Evolutionary conservation across 2,888 invertebrate species (phyloP).

Genomic region (Biston betularia): DNA sequence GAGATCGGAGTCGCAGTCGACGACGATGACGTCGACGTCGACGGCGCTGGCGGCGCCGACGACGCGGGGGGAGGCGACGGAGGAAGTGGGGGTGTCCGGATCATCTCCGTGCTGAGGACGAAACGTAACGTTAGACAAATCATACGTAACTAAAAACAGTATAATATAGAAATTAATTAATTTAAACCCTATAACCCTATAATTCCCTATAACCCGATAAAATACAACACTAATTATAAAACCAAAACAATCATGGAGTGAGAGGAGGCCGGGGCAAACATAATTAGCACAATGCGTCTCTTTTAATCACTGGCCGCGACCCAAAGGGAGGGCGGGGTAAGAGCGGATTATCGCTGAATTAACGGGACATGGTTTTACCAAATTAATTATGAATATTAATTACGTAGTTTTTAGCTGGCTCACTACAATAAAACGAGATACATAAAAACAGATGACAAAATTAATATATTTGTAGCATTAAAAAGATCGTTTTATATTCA

Average conservation of each 20-base stretch:
- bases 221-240: constrained; percentile 36
- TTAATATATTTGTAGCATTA: neutral
- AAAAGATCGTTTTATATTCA: too few species aligned
- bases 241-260: constrained; percentile 37
- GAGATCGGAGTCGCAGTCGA: constrained; percentile 10
- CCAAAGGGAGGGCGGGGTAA: constrained; percentile 9
- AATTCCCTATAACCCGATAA: constrained; percentile 10
- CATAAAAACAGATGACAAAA: neutral
- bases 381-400: neutral
- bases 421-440: neutral
- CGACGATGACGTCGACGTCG: constrained; percentile 21
- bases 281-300: constrained; percentile 30
- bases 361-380: neutral
- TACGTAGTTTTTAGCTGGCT: too few species aligned
- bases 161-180: too few species aligned
- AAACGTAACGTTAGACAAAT: neutral
- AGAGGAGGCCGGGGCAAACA: constrained; percentile 11
- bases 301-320: constrained; percentile 34
- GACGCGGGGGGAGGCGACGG: constrained; percentile 76
- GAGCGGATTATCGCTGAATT: neutral
- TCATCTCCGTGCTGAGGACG: constrained; percentile 65
- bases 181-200: neutral
- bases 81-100: constrained; percentile 73
- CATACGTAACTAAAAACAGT: neutral
- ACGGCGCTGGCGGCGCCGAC: constrained; percentile 65